phyloP scores from a whole-genome alignment of 2,888 invertebrate genomes.

The Ptilodon capucinus region DNA sequence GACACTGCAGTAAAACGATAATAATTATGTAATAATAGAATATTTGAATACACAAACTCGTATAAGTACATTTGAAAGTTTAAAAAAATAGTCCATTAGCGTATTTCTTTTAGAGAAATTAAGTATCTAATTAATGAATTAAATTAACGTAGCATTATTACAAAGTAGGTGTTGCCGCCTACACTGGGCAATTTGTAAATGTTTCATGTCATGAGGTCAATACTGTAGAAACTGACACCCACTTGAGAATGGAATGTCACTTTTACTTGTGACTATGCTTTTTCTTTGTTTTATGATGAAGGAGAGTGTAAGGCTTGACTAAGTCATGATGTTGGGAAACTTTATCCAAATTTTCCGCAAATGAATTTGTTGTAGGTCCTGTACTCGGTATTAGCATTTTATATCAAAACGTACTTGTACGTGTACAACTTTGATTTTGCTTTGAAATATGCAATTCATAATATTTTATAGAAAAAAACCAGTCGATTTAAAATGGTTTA shows the following conservation, averaged over 20 bases:
- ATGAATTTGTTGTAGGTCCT: too few species aligned
- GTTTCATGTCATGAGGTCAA: constrained; percentile 26
- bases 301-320: background rate
- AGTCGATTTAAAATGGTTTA: constrained; percentile 2
- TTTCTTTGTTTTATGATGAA: background rate
- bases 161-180: constrained; percentile 19
- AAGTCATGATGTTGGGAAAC: too few species aligned
- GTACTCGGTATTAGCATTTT: too few species aligned
- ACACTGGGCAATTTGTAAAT: constrained; percentile 22
- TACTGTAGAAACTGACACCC: constrained; percentile 2
- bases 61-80: background rate
- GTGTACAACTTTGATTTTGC: too few species aligned
- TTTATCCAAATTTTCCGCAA: too few species aligned
- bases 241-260: background rate
- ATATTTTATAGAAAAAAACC: background rate
- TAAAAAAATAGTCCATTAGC: background rate
- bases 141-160: constrained; percentile 19
- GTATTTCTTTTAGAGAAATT: constrained; percentile 3
- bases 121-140: constrained; percentile 20
- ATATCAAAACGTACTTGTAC: too few species aligned
- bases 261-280: background rate
- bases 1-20: too few species aligned
- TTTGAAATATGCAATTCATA: too few species aligned
- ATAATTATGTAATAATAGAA: too few species aligned
- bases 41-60: background rate